Evolutionary conservation across 2,797 vertebrate species (phyloP).

Genomic region (Rhinichthys osculus): DNA sequence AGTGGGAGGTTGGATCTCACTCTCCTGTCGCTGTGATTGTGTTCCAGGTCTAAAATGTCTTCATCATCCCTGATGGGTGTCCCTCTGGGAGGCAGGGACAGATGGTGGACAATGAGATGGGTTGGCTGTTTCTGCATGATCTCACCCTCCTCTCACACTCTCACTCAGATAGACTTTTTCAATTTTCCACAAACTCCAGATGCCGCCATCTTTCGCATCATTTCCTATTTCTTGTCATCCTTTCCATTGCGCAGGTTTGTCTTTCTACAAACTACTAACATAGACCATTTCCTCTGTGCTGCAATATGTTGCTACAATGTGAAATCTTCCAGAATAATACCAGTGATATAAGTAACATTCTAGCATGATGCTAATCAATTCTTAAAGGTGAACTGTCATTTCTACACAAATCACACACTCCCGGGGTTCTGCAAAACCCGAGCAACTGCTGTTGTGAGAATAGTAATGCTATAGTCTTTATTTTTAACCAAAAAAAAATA

Average conservation of each 20-base stretch:
- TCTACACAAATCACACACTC: neutral
- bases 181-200: conserved; percentile 44
- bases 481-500: too few species aligned
- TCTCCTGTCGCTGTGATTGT: conserved; percentile 61
- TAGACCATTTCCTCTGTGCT: neutral
- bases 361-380: neutral
- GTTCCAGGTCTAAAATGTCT: conserved; percentile 65
- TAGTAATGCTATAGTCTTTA: neutral
- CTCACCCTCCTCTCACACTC: conserved; percentile 46
- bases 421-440: neutral
- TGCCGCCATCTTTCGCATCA: conserved; percentile 30
- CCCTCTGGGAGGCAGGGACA: conserved; percentile 65
- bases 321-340: neutral
- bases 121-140: conserved; percentile 50
- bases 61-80: conserved; percentile 67
- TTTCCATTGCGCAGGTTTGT: conserved; percentile 29
- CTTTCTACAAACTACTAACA: neutral
- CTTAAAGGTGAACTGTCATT: neutral
- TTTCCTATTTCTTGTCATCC: conserved; percentile 22
- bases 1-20: conserved; percentile 37
- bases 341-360: neutral
- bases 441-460: neutral
- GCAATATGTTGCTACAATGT: neutral
- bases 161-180: conserved; percentile 61
- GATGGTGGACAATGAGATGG: conserved; percentile 68